These are phyloP conservation scores for Monopterus albus DNA, from an alignment of 2,113 vertebrate species.

Conservation along the genomic window DNA sequence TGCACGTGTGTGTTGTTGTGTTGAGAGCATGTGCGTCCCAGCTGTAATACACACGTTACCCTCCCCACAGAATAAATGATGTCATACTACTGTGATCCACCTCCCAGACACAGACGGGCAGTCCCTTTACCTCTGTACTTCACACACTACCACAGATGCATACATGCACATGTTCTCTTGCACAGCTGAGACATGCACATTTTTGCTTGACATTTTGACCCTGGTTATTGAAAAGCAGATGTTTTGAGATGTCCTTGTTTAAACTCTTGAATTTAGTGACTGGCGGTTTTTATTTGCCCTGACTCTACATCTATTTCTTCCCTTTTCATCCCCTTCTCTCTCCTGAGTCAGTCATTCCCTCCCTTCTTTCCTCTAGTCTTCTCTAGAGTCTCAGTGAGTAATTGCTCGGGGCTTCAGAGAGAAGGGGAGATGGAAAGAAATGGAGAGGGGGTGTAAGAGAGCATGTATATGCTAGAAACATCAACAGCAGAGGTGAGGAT, in stretches of 20 bases:
- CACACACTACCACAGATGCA: not conserved
- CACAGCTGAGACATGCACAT: slow-evolving; percentile 33
- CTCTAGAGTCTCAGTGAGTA: slow-evolving; percentile 75
- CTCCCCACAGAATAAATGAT: slow-evolving; percentile 69
- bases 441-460: slow-evolving; percentile 33
- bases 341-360: slow-evolving; percentile 23
- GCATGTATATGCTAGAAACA: slow-evolving; percentile 38
- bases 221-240: slow-evolving; percentile 55
- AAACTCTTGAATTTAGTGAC: slow-evolving; percentile 13
- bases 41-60: slow-evolving; percentile 57
- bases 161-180: not conserved
- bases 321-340: slow-evolving; percentile 41
- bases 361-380: slow-evolving; percentile 45
- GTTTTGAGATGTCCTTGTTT: slow-evolving; percentile 45
- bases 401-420: slow-evolving; percentile 78
- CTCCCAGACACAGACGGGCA: slow-evolving; percentile 18
- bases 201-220: slow-evolving; percentile 44
- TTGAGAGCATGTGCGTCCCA: slow-evolving; percentile 53
- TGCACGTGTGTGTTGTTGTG: slow-evolving; percentile 22
- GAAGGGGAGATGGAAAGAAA: slow-evolving; percentile 62
- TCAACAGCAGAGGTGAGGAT: slow-evolving; percentile 41
- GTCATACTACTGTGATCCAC: slow-evolving; percentile 59
- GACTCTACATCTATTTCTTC: slow-evolving; percentile 15
- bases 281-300: slow-evolving; percentile 38
- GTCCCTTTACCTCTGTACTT: slow-evolving; percentile 25